Percentiles rank a stretch among this genome's conserved stretches.
Conservation (phyloP, 2,888 invertebrate species). For the Leucozona laternaria region DNA sequence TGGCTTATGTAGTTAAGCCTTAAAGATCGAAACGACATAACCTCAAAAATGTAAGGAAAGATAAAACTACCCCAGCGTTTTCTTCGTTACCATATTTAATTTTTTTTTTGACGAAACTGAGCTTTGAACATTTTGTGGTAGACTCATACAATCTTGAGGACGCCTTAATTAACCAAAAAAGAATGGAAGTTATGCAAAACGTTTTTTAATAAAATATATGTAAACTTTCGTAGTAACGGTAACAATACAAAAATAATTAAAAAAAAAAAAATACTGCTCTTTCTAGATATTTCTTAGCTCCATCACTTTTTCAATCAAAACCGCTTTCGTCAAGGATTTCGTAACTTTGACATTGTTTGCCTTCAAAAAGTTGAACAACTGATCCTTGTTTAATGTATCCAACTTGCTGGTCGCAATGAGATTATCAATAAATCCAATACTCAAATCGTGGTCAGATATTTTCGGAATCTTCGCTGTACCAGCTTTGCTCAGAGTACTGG, state of each 20-base stretch:
- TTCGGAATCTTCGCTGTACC: conserved; percentile 78
- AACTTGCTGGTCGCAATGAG: conserved; percentile 40
- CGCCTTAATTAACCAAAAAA: no score
- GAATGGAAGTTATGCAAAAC: no score
- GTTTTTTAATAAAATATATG: conserved; percentile 6
- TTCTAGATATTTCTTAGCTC: conserved; percentile 16
- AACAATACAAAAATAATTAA: not conserved
- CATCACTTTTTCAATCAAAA: conserved; percentile 31
- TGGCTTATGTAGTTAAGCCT: no score
- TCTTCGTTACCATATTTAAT: no score
- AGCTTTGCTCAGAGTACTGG: conserved; percentile 30
- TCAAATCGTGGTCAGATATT: conserved; percentile 75
- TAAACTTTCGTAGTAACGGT: not conserved
- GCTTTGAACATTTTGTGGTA: no score
- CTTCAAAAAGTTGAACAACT: conserved; percentile 32
- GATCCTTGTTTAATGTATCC: conserved; percentile 44
- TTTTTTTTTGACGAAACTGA: no score
- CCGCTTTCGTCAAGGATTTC: conserved; percentile 38
- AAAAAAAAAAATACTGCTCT: not conserved
- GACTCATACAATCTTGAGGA: no score
- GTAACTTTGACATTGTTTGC: conserved; percentile 18
- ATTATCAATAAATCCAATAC: conserved; percentile 2
- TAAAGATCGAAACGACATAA: no score
- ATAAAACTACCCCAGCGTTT: no score
- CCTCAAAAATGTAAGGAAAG: no score